Base-by-base conservation (phyloP, 1,140 invertebrate genomes). In the Yoshiicerus persimilis region DNA sequence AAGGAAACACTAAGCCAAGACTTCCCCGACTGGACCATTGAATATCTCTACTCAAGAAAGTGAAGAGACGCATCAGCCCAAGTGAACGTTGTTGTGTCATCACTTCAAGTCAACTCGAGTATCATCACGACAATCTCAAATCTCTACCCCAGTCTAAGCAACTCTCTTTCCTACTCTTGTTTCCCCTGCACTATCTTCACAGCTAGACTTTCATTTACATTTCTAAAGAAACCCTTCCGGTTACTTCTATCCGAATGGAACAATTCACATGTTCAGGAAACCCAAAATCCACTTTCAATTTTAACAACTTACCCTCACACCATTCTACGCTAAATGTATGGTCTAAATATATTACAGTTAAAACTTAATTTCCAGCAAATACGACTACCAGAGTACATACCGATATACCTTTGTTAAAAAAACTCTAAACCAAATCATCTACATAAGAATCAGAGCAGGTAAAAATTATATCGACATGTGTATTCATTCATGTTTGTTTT, bases 21-120 rank as follows among this genome's bases (percentile, higher is more conserved):
- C 75, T 80, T 80, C 47, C n/a, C 47, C 47, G 47, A 66, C 75
- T 32, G 75, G 75, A 80, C 75, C 75, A 80, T 80, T 80, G 75
- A n/a, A 80, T 36, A n/a, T n/a, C n/a, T n/a, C n/a, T n/a, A 9
- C 70, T 80, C 75, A 80, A 80, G 75, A 80, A 80, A 80, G 75
- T 80, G 34, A 80, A 41, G 41, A 84, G 83, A 84, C 27, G 83
- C 41, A 84, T 84, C 41, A 47, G 38, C 38, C 83, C 38, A 56
- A 84, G 83, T 56, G 41, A 41, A 56, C 41, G n/a, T 47, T 84
- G 83, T 84, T 84, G 83, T 84, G 83, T 84, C 83, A 84, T 56
- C 83, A 84, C 83, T 84, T 84, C 38, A 84, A 84, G 83, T 84
- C 83, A 84, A 23, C 38, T 84, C 23, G 41, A 84, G 83, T 47